A percentile compares a stretch with the other conserved stretches of the same genome.
Evolutionary conservation across 1,140 invertebrate genomes (phyloP).

Genomic region (Drosophila micromelanica): DNA sequence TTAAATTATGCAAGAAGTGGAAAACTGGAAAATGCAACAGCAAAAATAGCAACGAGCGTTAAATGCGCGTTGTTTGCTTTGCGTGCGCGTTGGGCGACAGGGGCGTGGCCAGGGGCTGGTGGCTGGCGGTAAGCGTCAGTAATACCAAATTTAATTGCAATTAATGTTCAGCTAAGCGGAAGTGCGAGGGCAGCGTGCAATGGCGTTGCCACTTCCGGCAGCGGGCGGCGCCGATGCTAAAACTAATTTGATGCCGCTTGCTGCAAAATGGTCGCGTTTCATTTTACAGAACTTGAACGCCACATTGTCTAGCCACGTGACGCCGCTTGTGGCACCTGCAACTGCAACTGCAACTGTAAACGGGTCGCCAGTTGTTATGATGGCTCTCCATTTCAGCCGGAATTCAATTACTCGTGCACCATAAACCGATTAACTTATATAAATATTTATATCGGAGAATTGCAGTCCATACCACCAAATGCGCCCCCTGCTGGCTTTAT

Average conservation of each 20-base stretch:
- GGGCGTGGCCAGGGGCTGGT: neutral
- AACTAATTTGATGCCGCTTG: conserved; percentile 24
- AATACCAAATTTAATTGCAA: conserved; percentile 80
- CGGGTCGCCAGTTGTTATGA: conserved; percentile 11
- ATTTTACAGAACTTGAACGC: neutral
- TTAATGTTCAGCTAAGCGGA: conserved; percentile 75
- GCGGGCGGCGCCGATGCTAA: conserved; percentile 20
- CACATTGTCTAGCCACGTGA: conserved; percentile 25
- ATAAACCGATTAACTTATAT: conserved; percentile 82
- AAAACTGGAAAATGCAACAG: conserved; percentile 64
- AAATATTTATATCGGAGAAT: conserved; percentile 80
- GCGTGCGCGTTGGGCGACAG: neutral
- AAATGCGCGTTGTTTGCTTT: conserved; percentile 37
- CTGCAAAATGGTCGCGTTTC: neutral
- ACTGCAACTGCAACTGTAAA: conserved; percentile 3
- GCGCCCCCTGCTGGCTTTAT: conserved; percentile 53
- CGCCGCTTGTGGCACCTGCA: conserved; percentile 15
- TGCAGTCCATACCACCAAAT: conserved; percentile 59
- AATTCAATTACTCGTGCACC: conserved; percentile 81
- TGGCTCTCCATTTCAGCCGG: conserved; percentile 36
- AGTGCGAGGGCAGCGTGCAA: conserved; percentile 58
- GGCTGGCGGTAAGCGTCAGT: conserved; percentile 17
- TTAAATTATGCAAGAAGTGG: conserved; percentile 73
- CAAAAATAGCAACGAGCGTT: conserved; percentile 64
- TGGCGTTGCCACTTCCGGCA: conserved; percentile 59